Conservation (phyloP, 2,113 vertebrate genomes). For the Falco punctatus region DNA sequence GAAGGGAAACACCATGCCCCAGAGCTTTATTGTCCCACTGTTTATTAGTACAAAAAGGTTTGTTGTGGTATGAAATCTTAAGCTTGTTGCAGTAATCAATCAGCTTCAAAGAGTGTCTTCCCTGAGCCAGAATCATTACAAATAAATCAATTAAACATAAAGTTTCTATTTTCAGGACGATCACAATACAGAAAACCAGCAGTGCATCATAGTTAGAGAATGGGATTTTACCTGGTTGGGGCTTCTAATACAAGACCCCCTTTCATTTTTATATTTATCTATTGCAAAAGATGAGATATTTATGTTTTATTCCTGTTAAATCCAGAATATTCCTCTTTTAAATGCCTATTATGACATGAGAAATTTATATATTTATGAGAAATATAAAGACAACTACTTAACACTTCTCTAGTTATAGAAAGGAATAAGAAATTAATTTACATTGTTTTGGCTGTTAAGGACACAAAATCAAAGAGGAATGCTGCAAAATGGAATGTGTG, state of each 20-base stretch:
- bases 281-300: neutral
- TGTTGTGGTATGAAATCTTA: conserved; percentile 90
- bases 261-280: neutral
- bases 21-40: conserved; percentile 86
- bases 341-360: neutral
- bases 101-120: conserved; percentile 86
- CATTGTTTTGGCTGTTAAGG: neutral
- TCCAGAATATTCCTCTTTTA: conserved; percentile 22
- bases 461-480: neutral
- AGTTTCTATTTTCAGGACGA: conserved; percentile 82
- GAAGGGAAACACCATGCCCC: conserved; percentile 83
- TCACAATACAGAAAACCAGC: conserved; percentile 61
- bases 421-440: conserved; percentile 34
- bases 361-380: conserved; percentile 33
- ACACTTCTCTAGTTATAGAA: neutral
- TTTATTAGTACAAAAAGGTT: conserved; percentile 92
- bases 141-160: conserved; percentile 92
- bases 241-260: conserved; percentile 9
- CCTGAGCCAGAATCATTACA: conserved; percentile 81
- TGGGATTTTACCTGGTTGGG: conserved; percentile 53
- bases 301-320: conserved; percentile 43
- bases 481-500: neutral
- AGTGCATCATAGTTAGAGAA: conserved; percentile 72
- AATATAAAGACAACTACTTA: conserved; percentile 8
- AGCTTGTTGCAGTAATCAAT: conserved; percentile 87